Base-by-base conservation (phyloP, 2,888 invertebrate genomes). In the Xylophagus ater region DNA sequence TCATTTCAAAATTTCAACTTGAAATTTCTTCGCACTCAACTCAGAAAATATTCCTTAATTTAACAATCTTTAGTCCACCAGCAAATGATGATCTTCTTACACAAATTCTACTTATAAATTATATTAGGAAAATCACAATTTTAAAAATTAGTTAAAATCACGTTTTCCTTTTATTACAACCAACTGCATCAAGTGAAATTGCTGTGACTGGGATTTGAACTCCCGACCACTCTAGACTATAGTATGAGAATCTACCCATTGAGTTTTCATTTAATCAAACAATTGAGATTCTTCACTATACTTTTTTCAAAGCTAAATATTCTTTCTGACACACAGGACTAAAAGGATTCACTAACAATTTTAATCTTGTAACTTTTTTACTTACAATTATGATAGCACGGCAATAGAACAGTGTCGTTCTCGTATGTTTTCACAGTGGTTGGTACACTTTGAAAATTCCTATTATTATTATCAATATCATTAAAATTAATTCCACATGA, bases 341-440 rank as follows among this genome's bases (percentile, higher is more conserved):
- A 23, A 23, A 23, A 23, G 9, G n/a, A 3, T 23, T 23, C 3
- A 23, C 23, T n/a, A 3, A 8, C 8, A 2, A 23, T 10, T 10
- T 10, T 23, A 23, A 23, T 23, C 6, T 23, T 23, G 10, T 18
- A 19, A n/a, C 4, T 4, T 8, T 19, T 24, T 32, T 17, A 59
- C 71, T 75, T 69, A 76, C 84, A 77, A 51, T 83, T 76, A 47
- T 82, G 67, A 57, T 80, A 77, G 57, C 87, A 88, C 1, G 87
- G 87, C 43, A 88, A 62, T 17, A 82, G 56, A 1, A 86, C 82
- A 0, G 81, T 80, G 47, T 82, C 80, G 52, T 85, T 84, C 58
- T 83, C 81, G 46, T 73, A 76, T 4, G 78, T 76, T 61, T 81
- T 83, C 30, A 84, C 78, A 3, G 76, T 77, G 4, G 81, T 81